Evolutionary conservation across 2,113 vertebrate species (phyloP), one percentile per base, ranked within the genome.

Genomic region (Eurystomus gularis): DNA sequence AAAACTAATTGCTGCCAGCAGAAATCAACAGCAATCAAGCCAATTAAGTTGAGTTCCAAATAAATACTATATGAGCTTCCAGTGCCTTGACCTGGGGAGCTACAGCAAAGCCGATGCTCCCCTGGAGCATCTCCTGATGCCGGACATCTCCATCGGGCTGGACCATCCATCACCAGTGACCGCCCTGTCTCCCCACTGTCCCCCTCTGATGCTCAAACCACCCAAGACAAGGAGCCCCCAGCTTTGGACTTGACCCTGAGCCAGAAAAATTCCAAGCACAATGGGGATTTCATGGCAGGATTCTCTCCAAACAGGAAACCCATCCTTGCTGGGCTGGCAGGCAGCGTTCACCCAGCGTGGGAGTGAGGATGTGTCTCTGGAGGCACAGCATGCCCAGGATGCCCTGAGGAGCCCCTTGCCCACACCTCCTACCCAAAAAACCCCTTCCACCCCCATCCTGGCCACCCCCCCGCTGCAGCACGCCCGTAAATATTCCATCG

Each of bases 341-440:
- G 26, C 23, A 60, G 58, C n/a, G n/a, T 24, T 60, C 55, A 58
- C 55, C 55, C 55, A 12, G 14, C 15, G 9, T 25, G 11, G 37
- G 49, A 35, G n/a, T 3, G 1, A 65, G 55, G 77, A 15, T 5
- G 16, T 0, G 1, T 11, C 46, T 62, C 55, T 4, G 2, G 37
- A 44, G 65, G 20, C 23, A 52, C 35, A 51, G 17, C 0, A 0
- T 1, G 5, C 19, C 55, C 35, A 4, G 0, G 3, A 48, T 39
- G 42, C 39, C 33, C 35, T 13, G 2, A 18, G 52, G 42, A 81
- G 1, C 8, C 33, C 39, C 26, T 23, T 33, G 29, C 40, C 31
- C 33, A 37, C 69, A n/a, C 4, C 57, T 82, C n/a, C 58, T 33
- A 49, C 29, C 16, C 57, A 33, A 60, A 77, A 62, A 1, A 7